Base-by-base conservation (phyloP, 2,797 vertebrate genomes). In the Cossypha caffra region DNA sequence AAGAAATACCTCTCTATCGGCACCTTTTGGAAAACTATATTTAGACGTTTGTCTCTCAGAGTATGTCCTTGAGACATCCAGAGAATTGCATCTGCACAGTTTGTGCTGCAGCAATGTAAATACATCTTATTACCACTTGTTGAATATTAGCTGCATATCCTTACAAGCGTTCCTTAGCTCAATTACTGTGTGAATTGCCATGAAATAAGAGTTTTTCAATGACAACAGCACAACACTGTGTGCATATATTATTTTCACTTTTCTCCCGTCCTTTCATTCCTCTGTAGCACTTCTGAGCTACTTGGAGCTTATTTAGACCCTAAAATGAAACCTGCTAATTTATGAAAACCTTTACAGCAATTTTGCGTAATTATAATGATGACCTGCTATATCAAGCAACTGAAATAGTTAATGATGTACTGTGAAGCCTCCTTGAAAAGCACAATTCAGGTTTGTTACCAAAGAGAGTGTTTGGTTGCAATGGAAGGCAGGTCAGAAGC, bases 151-250 rank as follows among this genome's bases (percentile, higher is more conserved):
- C 38, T 93, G 57, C 42, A 79, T 47, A 52, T 20, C 24, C 68
- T 78, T 90, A 82, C 33, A 82, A 76, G 83, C 57, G 26, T 86
- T 91, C 89, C 42, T 81, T 62, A 77, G 51, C 78, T 95, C 64
- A 87, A 92, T 95, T 95, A 95, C 38, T 54, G 38, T 55, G 38
- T 73, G 93, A 95, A 95, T 87, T 86, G 92, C 76, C 93, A 89
- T 88, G 84, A 96, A 90, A 93, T 93, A 88, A 79, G 94, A 84
- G 59, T 71, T 91, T 92, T 91, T 83, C 9, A 4, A 83, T 66
- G 61, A 88, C 62, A 88, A 89, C 52, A 71, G 81, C 25, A 52
- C 31, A 88, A 10, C 21, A 20, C 17, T 83, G 4, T 66, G n/a
- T 75, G 66, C 4, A 4, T 71, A 33, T n/a, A 73, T 88, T 80